Base-by-base conservation (phyloP, 2,888 invertebrate species). In the Gymnocheta viridis region DNA sequence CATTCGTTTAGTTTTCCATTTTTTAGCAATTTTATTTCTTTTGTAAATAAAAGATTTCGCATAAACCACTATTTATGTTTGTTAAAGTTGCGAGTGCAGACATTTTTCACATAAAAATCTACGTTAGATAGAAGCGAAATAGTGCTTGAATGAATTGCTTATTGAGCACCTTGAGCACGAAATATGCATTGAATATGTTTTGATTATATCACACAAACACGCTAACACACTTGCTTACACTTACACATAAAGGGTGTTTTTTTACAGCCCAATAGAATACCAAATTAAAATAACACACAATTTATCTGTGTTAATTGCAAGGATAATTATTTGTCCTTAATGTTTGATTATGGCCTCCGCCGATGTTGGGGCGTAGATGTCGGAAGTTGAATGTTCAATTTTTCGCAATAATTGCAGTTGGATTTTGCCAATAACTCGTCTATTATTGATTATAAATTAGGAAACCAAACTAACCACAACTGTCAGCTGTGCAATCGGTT, bases 141-240 rank as follows among this genome's bases (percentile, higher is more conserved):
- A 84, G 85, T 86, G 86, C 85, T 86, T 84, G 85, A 86, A 85
- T 86, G 86, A 86, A 86, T 86, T 85, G 86, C 85, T 86, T 86
- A 86, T 87, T 86, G 86, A 86, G 82, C 85, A 85, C 86, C 85
- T 87, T 86, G 74, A 86, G 82, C 85, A 84, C 85, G 81, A 85
- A 86, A 85, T 81, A 82, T 82, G 72, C 79, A 85, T 85, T 77
- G 85, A 82, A 82, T 82, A 85, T 78, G 73, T 74, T 82, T 67
- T 38, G 82, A 82, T 82, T 76, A 14, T 70, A 56, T 24, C 49
- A 51, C 32, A 58, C 32, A 56, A 12, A 58, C 10, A 60, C 14
- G 51, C 5, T 14, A 35, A 58, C 10, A 60, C 60, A 22, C 1
- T 14, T 22, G 9, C 60, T 7, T 10, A 12, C 14, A 7, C 1